These are phyloP conservation scores for Nymphicus hollandicus DNA, from an alignment of 2,113 vertebrate species.

Conservation along the genomic window DNA sequence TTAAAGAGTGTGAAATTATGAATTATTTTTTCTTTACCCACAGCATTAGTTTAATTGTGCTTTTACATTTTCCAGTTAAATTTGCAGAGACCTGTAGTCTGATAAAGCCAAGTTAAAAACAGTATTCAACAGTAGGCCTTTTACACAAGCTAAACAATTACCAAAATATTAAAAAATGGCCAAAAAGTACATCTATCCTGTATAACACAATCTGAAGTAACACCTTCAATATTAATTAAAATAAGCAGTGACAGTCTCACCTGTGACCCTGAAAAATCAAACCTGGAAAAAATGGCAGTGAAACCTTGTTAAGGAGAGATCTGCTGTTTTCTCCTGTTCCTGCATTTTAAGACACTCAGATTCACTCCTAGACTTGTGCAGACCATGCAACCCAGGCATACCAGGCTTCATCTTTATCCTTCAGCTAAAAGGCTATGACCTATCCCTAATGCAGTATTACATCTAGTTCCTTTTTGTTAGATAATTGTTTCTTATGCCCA, in stretches of 20 bases:
- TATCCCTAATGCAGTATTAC: background rate
- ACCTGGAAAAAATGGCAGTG: background rate
- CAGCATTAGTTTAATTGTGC: conserved; percentile 28
- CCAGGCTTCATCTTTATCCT: background rate
- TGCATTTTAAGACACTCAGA: background rate
- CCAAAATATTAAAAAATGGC: background rate
- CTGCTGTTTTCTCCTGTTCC: background rate
- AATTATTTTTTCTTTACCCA: conserved; percentile 51
- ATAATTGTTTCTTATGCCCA: background rate
- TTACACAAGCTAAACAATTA: background rate
- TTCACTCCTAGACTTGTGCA: background rate
- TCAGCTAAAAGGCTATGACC: background rate
- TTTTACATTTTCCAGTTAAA: conserved; percentile 28
- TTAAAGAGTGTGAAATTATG: conserved; percentile 35
- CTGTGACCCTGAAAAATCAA: background rate
- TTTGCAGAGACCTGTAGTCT: background rate
- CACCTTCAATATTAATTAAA: background rate
- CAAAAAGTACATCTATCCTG: background rate
- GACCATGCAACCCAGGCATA: background rate
- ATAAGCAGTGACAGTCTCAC: background rate
- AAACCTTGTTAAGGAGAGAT: background rate
- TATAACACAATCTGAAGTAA: background rate
- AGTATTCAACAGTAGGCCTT: background rate
- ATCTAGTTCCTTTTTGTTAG: background rate
- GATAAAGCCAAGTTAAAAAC: conserved; percentile 6